A percentile compares a stretch with the other conserved stretches of the same genome.
Evolutionary conservation across 2,888 invertebrate species (phyloP).

Genomic region (Pachydiplax longipennis): DNA sequence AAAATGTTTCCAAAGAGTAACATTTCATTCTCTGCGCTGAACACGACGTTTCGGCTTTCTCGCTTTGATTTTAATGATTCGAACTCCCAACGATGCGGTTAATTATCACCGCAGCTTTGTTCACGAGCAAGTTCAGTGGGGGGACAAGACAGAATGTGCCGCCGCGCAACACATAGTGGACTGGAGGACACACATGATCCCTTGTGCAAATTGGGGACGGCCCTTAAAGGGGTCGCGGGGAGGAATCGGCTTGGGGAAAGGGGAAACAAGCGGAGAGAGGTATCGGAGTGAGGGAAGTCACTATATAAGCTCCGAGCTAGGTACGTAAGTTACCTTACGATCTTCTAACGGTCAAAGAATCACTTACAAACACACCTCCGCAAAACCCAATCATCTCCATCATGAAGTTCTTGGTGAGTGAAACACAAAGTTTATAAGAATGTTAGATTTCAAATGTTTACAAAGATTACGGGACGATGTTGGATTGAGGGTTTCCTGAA

Average conservation of each 20-base stretch:
- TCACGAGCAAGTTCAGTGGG: background rate
- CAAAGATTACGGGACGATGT: background rate
- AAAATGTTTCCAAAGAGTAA: no score
- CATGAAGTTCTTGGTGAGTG: constrained; percentile 43
- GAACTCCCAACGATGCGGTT: background rate
- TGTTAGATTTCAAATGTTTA: background rate
- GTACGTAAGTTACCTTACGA: constrained; percentile 11
- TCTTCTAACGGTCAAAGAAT: constrained; percentile 10
- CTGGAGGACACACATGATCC: background rate
- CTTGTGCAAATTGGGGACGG: background rate
- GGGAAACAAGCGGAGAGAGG: background rate
- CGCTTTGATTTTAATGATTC: no score
- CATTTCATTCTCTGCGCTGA: no score
- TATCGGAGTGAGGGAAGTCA: background rate
- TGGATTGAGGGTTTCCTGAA: background rate
- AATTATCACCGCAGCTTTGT: background rate
- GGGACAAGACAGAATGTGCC: background rate
- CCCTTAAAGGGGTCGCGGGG: background rate
- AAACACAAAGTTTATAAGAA: background rate
- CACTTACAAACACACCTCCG: background rate
- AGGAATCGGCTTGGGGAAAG: background rate
- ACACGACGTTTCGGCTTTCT: no score
- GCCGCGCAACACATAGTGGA: background rate
- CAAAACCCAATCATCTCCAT: constrained; percentile 6
- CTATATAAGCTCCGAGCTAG: constrained; percentile 9